Evolutionary conservation across 2,797 vertebrate genomes (phyloP), one percentile per base, ranked within the genome.

Genomic region (Sebastes taczanowskii): DNA sequence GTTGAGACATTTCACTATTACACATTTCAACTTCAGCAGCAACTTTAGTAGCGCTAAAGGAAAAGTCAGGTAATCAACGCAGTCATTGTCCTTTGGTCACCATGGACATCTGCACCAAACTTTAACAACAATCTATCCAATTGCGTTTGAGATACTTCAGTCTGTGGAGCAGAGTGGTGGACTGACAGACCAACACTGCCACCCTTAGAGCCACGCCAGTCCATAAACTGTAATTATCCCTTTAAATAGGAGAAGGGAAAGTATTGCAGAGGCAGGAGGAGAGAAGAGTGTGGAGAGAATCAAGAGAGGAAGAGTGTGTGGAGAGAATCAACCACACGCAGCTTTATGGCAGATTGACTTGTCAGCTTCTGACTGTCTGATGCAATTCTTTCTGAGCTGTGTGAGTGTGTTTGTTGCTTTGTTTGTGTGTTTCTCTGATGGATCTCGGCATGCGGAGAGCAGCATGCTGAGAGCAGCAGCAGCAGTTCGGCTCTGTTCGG

Each of bases 371-470:
- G 38, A 62, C 74, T 68, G 78, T 60, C 76, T 85, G 82, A 91
- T 65, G 71, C 49, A 71, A 77, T 73, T 70, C 63, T 62, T 27
- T 73, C n/a, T 38, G 46, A 30, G 35, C 53, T 62, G 62, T 23
- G 38, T 25, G 35, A 14, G 63, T 32, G 74, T 71, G 73, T 62
- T n/a, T 30, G n/a, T 67, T 69, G 22, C 29, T 65, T 35, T 34
- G 38, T 53, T 46, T 69, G 77, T 78, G 74, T 63, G 53, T 66
- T 35, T 60, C 42, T 35, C 76, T 69, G 71, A 77, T 86, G 77
- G 76, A 84, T 74, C 73, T 46, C 74, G 8, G 59, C 69, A 63
- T 82, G 84, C 62, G 84, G 71, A 77, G 53, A 67, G 58, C 69
- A 59, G 75, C 46, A 20, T 49, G 46, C 46, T 49, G 46, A 49